These are phyloP conservation scores for Oreortyx pictus DNA, from an alignment of 2,797 vertebrate genomes.

Conservation along the genomic window DNA sequence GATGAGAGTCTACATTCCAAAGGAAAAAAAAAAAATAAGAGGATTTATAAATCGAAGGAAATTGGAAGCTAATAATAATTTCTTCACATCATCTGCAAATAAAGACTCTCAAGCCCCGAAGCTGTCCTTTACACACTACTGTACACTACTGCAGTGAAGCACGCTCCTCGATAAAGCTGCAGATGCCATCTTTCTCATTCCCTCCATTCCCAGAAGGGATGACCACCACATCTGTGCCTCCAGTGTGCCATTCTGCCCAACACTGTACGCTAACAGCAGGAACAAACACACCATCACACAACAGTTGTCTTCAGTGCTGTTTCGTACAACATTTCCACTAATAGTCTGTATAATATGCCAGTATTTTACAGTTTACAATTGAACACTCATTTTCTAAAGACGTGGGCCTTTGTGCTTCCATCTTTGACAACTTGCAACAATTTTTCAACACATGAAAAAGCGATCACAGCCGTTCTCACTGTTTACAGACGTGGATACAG, in stretches of 20 bases:
- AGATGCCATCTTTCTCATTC: background rate
- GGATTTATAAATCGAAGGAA: background rate
- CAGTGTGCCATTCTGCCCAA: background rate
- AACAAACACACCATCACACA: background rate
- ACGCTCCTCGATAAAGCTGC: background rate
- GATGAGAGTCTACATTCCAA: background rate
- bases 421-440: background rate
- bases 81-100: background rate
- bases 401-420: fast-evolving
- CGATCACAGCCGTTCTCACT: background rate
- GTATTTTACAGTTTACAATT: background rate
- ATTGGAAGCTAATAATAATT: background rate
- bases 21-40: background rate
- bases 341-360: background rate
- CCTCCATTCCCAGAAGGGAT: background rate
- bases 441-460: background rate
- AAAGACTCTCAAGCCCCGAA: background rate
- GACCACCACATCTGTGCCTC: background rate
- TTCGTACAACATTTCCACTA: background rate
- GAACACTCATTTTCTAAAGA: background rate
- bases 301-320: background rate
- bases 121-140: background rate
- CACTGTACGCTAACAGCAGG: background rate
- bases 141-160: background rate
- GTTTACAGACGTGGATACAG: background rate